Evolutionary conservation across 2,888 invertebrate species (phyloP).

Genomic region (Leucoma salicis): DNA sequence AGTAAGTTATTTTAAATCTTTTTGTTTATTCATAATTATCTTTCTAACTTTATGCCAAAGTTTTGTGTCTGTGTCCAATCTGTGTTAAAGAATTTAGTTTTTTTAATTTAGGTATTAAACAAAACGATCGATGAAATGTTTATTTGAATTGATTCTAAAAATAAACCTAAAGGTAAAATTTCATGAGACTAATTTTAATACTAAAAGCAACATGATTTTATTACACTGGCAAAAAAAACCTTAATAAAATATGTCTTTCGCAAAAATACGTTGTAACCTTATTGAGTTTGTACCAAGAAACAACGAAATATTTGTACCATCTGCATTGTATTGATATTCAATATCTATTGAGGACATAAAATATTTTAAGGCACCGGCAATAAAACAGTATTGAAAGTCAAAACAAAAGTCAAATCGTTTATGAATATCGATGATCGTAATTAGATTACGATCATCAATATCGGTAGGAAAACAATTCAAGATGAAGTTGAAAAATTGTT

Average conservation of each 20-base stretch:
- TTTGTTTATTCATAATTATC: too few relatives aligned
- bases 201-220: conserved; percentile 13
- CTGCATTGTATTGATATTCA: conserved; percentile 18
- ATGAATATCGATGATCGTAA: conserved; percentile 10
- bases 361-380: too few relatives aligned
- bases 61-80: too few relatives aligned
- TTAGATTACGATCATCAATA: too few relatives aligned
- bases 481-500: too few relatives aligned
- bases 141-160: too few relatives aligned
- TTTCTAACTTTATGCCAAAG: too few relatives aligned
- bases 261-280: conserved; percentile 13
- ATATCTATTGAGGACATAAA: conserved; percentile 18
- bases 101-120: too few relatives aligned
- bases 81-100: too few relatives aligned
- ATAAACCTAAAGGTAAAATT: conserved; percentile 1
- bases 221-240: conserved; percentile 7
- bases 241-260: conserved; percentile 26
- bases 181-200: conserved; percentile 6
- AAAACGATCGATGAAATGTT: too few relatives aligned
- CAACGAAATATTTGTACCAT: conserved; percentile 23
- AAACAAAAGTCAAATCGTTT: conserved; percentile 12
- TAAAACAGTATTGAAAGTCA: conserved; percentile 18
- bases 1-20: too few relatives aligned
- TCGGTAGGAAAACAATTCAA: too few relatives aligned
- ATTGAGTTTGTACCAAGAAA: conserved; percentile 15